Base-by-base conservation (phyloP, 2,113 vertebrate species). In the Indicator maculatus region DNA sequence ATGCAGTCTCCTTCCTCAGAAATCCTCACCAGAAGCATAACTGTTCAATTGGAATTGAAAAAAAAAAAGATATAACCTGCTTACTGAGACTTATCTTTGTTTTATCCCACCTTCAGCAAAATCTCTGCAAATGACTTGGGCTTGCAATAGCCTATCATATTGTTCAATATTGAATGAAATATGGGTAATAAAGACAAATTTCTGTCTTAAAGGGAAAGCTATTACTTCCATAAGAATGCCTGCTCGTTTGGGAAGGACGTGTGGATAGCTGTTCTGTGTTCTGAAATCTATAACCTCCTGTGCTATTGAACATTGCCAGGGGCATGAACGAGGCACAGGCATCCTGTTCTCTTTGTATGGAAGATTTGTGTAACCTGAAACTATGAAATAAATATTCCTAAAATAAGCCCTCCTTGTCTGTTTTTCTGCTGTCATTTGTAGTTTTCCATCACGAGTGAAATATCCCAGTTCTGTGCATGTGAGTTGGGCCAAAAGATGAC, bases 271-370 rank as follows among this genome's bases (percentile, higher is more conserved):
- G 0, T 44, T 89, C 86, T 77, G 53, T 88, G 44, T 83, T 83
- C 36, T 88, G 94, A 90, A 88, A 88, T 95, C 30, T 66, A 3
- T 84, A 86, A 83, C 83, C 17, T n/a, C 36, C 44, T 80, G 58
- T 83, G 76, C 83, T 90, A 65, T 93, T 80, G 94, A 86, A 95
- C 50, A 84, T 84, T 63, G 73, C 83, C 67, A 86, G 86, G 50
- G 76, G 76, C 83, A 72, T 19, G 73, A 93, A 55, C 18, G 50
- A 91, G 61, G 70, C 44, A 64, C 69, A 77, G 44, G 15, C 76
- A 72, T 94, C 83, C 63, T 74, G 36, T 84, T 93, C 75, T 60
- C 65, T 84, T 84, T 84, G 73, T 59, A 52, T 76, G 58, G 72
- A 90, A 93, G 65, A 86, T 78, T 81, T 81, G 56, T 84, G 45